Percentiles rank a stretch among this genome's conserved stretches.
Evolutionary conservation across 1,140 invertebrate species (phyloP).

Genomic region (Hormaphis cornu): DNA sequence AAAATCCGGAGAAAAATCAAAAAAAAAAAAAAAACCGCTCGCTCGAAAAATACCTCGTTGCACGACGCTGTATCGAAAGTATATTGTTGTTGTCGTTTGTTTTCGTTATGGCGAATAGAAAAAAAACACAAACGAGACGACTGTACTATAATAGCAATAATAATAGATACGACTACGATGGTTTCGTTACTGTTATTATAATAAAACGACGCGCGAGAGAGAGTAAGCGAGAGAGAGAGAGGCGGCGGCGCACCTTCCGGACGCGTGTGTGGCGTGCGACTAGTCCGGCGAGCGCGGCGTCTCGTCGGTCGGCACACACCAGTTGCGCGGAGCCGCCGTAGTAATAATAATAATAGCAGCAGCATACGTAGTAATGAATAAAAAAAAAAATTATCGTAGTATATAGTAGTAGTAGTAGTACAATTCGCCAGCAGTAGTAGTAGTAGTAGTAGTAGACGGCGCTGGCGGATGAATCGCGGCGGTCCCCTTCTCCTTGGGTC

Average conservation of each 20-base stretch:
- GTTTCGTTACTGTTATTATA: too few species aligned
- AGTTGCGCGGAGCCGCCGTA: constrained; percentile 1
- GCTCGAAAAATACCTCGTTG: neutral
- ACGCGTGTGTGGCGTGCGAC: constrained; percentile 30
- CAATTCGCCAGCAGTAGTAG: neutral
- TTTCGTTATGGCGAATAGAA: too few species aligned
- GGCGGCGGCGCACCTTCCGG: constrained; percentile 17
- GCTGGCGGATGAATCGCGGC: constrained; percentile 15
- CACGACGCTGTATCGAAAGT: neutral
- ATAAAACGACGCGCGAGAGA: too few species aligned
- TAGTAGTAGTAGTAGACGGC: constrained; percentile 4
- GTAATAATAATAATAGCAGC: neutral
- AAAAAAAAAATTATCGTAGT: too few species aligned
- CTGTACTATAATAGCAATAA: too few species aligned
- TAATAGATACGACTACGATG: too few species aligned
- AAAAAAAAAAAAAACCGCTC: neutral
- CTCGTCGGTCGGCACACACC: too few species aligned
- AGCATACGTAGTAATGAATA: too few species aligned
- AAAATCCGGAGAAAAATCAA: neutral
- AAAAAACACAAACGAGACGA: too few species aligned
- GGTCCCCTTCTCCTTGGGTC: neutral
- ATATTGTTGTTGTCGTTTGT: neutral
- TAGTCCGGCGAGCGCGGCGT: constrained; percentile 16
- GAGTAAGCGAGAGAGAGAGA: too few species aligned
- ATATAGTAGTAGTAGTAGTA: neutral